Percentiles rank a stretch among this genome's conserved stretches.
phyloP scores from a whole-genome alignment of 2,797 vertebrate species.

The Amblyraja radiata region DNA sequence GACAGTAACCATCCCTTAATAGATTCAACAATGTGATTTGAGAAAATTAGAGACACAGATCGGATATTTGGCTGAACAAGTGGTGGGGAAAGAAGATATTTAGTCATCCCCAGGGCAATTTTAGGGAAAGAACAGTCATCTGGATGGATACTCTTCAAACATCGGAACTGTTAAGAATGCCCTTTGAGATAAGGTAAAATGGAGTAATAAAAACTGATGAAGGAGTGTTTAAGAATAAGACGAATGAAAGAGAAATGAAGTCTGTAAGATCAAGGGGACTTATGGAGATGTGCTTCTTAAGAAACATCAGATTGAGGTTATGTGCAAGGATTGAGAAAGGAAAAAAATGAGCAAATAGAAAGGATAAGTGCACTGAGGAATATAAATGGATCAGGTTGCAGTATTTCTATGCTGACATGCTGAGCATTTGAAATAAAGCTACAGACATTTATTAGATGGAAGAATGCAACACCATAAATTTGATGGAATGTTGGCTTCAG shows the following conservation, averaged over 20 bases:
- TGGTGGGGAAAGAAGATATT: neutral
- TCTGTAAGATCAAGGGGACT: neutral
- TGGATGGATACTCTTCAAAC: neutral
- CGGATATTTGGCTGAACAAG: neutral
- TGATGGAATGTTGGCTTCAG: conserved; percentile 14
- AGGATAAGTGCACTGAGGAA: neutral
- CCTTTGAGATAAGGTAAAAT: neutral
- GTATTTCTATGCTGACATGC: neutral
- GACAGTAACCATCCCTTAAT: too few species aligned
- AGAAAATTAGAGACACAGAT: neutral
- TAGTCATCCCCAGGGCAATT: neutral
- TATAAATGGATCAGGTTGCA: conserved; percentile 5
- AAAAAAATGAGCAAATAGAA: neutral
- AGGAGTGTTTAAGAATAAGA: neutral
- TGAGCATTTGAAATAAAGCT: neutral
- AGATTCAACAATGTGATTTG: neutral
- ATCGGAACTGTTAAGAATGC: neutral
- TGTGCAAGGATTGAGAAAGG: neutral
- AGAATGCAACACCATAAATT: neutral
- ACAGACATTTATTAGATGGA: neutral
- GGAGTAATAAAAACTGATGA: neutral
- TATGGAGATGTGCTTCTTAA: neutral
- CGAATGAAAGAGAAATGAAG: neutral
- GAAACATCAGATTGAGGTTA: neutral
- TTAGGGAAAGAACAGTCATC: neutral